Base-by-base conservation (phyloP, 1,140 invertebrate species). In the Drosophila mauritiana region DNA sequence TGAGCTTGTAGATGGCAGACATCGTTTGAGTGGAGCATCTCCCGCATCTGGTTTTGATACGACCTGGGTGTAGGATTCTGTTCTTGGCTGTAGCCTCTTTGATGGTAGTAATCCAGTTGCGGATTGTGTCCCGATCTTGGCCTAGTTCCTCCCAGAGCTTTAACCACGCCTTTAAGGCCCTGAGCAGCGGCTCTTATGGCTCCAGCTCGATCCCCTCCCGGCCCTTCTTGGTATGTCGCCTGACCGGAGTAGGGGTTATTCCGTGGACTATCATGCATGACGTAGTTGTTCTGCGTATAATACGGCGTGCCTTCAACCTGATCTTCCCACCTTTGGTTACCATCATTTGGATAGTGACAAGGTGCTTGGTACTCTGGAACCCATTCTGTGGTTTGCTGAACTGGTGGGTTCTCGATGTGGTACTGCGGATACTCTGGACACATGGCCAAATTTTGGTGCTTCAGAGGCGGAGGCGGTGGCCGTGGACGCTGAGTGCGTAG, bases 171-270 rank as follows among this genome's bases (percentile, higher is more conserved):
- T 0, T 36, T 20, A 7, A 70, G 65, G 0, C 67, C 64, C 36
- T 57, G 65, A 3, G 67, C 52, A 6, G 67, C 67, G 20, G 67
- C 64, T 1, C 17, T 48, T 6, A 37, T 17, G 43, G 56, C 56
- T 37, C 56, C 56, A 11, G 12, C 20, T 7, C 31, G 42, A 48
- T 48, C 31, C 31, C 22, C n/a, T n/a, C 40, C 54, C n/a, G 0
- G n/a, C 5, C n/a, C 2, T 10, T 10, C 31, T 31, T 6, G 1
- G 2, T n/a, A 25, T 8, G 45, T 43, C 2, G 2, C 2, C 43
- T 40, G 36, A 13, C 7, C 12, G 0, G 17, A 4, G 13, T 51
- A 31, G n/a, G 31, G 11, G 31, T 7, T 20, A 12, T 34, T 34
- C 15, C 48, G 34, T 13, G 3, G 10, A 4, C 10, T 8, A 5